Base-by-base conservation (phyloP, 1,140 invertebrate genomes). In the Drosophila arawakana region DNA sequence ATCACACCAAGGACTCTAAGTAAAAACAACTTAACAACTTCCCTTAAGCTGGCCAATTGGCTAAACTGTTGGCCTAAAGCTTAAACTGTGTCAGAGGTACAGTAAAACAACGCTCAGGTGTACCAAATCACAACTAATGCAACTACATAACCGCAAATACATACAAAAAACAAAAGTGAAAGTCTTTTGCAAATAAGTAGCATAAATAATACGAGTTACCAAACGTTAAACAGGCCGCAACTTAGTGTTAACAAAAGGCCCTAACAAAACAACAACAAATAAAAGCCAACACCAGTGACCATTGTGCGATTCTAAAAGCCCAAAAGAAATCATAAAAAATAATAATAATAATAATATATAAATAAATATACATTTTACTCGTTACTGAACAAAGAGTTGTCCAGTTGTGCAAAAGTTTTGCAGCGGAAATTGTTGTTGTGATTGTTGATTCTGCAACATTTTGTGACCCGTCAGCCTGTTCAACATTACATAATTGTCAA, bases 401-500 rank as follows among this genome's bases (percentile, higher is more conserved):
- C 18, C 18, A 21, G 18, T 21, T 77, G 80, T 88, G 83, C 78
- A 77, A 74, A 66, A 67, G 47, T 74, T 60, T 60, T 69, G 74
- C 70, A 80, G 55, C 80, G 83, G 73, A 80, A 88, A 80, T 77
- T 50, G 79, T 70, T 80, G 57, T 39, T 57, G 63, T 68, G 61
- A 79, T 88, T 89, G 81, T 88, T 80, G 84, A 83, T 83, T 83
- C 84, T 89, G 83, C 83, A 86, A 81, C 60, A 69, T 76, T 75
- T 80, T 77, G 72, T 72, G 50, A 34, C 11, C 39, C n/a, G 30
- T 50, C 46, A 49, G 15, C 30, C 75, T 30, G 11, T 43, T 11
- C 75, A 71, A 76, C 83, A 78, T 86, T 86, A 86, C 83, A 86
- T 86, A 86, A 86, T 86, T 86, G 82, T 86, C 82, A 85, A 78